phyloP scores from a whole-genome alignment of 1,140 invertebrate genomes.

The Tribolium castaneum region DNA sequence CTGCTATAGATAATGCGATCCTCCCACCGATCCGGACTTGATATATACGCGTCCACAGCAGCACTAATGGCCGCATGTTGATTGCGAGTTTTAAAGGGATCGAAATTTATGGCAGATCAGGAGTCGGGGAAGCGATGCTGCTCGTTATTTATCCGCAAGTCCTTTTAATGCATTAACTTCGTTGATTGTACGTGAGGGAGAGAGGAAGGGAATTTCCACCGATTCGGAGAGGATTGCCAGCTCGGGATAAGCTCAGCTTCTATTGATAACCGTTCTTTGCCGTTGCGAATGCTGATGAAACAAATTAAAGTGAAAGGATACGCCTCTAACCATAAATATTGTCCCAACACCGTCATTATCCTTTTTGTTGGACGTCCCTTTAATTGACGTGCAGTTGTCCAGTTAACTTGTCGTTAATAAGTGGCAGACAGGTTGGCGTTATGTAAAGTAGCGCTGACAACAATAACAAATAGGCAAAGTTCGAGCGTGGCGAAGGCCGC shows the following conservation, averaged over 20 bases:
- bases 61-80: constrained; percentile 61
- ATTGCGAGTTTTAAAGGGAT: constrained; percentile 60
- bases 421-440: constrained; percentile 27
- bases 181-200: constrained; percentile 4
- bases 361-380: background rate
- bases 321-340: too few species aligned
- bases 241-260: background rate
- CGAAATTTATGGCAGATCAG: constrained; percentile 58
- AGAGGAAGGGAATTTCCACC: background rate
- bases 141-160: constrained; percentile 59
- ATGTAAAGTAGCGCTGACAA: constrained; percentile 47
- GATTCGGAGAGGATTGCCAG: background rate
- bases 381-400: constrained; percentile 33
- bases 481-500: constrained; percentile 55
- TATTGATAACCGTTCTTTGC: too few species aligned
- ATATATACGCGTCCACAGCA: constrained; percentile 58
- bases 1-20: constrained; percentile 56
- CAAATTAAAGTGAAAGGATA: too few species aligned
- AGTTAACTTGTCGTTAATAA: constrained; percentile 40
- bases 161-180: constrained; percentile 58
- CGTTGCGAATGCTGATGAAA: too few species aligned
- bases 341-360: background rate
- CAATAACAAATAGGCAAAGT: constrained; percentile 58
- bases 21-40: constrained; percentile 54
- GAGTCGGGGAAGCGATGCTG: constrained; percentile 49